These are phyloP conservation scores for Falco peregrinus DNA, from an alignment of 2,797 vertebrate genomes.

Conservation along the genomic window DNA sequence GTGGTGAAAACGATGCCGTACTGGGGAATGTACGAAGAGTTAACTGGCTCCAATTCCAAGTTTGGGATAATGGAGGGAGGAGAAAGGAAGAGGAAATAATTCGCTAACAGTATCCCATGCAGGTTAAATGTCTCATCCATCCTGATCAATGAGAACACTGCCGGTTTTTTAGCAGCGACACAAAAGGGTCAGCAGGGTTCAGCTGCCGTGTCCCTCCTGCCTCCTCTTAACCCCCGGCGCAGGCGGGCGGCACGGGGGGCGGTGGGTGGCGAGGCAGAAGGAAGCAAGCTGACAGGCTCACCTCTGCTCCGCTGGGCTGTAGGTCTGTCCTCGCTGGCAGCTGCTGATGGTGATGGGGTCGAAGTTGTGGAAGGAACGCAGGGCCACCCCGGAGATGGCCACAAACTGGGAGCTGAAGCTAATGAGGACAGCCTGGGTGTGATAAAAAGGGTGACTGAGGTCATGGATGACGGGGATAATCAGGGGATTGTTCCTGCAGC, in stretches of 20 bases:
- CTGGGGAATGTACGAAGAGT: background rate
- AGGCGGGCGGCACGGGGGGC: background rate
- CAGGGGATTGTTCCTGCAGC: slow-evolving; percentile 96
- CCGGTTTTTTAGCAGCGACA: background rate
- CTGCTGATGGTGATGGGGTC: slow-evolving; percentile 97
- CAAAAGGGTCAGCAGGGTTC: slow-evolving; percentile 48
- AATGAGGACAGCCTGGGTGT: slow-evolving; percentile 92
- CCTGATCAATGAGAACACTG: slow-evolving; percentile 61
- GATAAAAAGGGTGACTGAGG: slow-evolving; percentile 96
- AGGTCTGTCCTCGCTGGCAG: slow-evolving; percentile 97
- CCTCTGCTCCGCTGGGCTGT: slow-evolving; percentile 95
- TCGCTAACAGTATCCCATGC: slow-evolving; percentile 48
- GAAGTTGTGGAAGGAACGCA: slow-evolving; percentile 98
- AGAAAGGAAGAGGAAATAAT: slow-evolving; percentile 72
- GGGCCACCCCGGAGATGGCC: slow-evolving; percentile 95
- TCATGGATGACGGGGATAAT: slow-evolving; percentile 98
- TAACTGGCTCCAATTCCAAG: slow-evolving; percentile 29
- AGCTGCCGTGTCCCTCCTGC: slow-evolving; percentile 27
- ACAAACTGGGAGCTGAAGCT: slow-evolving; percentile 90
- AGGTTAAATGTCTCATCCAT: slow-evolving; percentile 70
- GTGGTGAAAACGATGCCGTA: rapidly evolving
- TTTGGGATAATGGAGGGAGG: slow-evolving; percentile 41
- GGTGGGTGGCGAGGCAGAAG: background rate
- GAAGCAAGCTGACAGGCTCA: slow-evolving; percentile 74
- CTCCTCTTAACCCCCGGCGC: background rate